Base-by-base conservation (phyloP, 2,113 vertebrate species). In the Heterotilapia buettikoferi region DNA sequence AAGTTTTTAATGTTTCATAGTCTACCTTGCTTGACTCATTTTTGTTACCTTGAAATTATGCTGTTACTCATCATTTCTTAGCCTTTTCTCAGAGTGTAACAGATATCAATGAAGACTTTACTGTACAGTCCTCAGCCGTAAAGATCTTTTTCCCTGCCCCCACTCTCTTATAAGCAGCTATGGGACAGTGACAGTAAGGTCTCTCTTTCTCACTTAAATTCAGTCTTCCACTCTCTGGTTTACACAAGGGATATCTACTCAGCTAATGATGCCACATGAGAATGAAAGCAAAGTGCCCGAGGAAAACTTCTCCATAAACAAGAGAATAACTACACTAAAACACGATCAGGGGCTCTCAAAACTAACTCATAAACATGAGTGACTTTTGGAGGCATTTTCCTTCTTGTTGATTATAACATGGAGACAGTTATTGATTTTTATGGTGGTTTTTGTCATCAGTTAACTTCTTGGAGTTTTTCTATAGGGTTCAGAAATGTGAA, bases 201-300 rank as follows among this genome's bases (percentile, higher is more conserved):
- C 86, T 84, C 59, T 83, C 80, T 47, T 66, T 85, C 80, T 61
- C 45, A 47, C 52, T 66, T 86, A 61, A 92, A 82, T 83, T 88
- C 57, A 21, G 57, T 83, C 29, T 88, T 90, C 82, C 78, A 80
- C 68, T 82, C 36, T 66, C 14, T 83, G 63, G 52, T 86, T 45
- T 45, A 80, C 96, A 89, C 92, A 18, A 33, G 95, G 90, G 92
- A 94, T 88, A 76, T 84, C 40, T 84, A 36, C 53, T 38, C 80
- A 89, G 87, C 83, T 96, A 96, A 96, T 95, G 93, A 96, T 89
- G 91, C 92, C 94, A 95, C 92, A 88, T 84, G 95, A 94, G 93
- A 85, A 95, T 93, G 84, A 93, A 91, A 91, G 80, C 36, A 91
- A 90, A 84, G 45, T 82, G 94, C 90, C 94, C 24, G 56, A 88